Evolutionary conservation across 2,888 invertebrate genomes (phyloP), one percentile per base, ranked within the genome.

Genomic region (Cinara cedri): DNA sequence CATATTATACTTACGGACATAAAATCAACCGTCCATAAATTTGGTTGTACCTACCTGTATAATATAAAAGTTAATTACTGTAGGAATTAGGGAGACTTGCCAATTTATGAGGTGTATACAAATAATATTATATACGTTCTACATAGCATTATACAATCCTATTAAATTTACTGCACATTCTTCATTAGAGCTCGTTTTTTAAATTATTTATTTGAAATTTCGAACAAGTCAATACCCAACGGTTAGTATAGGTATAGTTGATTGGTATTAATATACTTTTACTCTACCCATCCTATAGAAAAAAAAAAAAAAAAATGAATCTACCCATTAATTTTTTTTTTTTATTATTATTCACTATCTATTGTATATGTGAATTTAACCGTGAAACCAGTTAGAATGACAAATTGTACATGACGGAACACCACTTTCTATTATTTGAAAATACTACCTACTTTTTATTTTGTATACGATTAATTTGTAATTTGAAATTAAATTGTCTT

Each of bases 341-440:
- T 49, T 10, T n/a, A n/a, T n/a, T n/a, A n/a, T 21, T n/a, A 26
- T 42, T 62, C 62, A 44, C 16, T 49, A 8, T 6, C 55, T 57
- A n/a, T 57, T 24, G 46, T 72, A n/a, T 24, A 70, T 55, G 70
- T 71, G 42, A 54, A 71, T 71, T 71, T 57, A 57, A 46, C 26
- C 60, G 24, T 34, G 26, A 60, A 72, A 46, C 46, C 55, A 72
- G 72, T 72, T 72, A 49, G n/a, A 13, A 60, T 34, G 51, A 70
- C 68, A 54, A 46, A 65, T 44, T 65, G 34, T 34, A 54, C 26
- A 55, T 13, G 10, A 26, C 46, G 26, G 34, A 49, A 62, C n/a
- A n/a, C 26, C 49, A 51, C 60, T 72, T 51, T 62, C 49, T 49
- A 16, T n/a, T 46, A 21, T 72, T 55, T 26, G 10, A 34, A 55